A percentile compares a stretch with the other conserved stretches of the same genome.
Conservation (phyloP, 2,888 invertebrate species). For the Drosophila tripunctata region DNA sequence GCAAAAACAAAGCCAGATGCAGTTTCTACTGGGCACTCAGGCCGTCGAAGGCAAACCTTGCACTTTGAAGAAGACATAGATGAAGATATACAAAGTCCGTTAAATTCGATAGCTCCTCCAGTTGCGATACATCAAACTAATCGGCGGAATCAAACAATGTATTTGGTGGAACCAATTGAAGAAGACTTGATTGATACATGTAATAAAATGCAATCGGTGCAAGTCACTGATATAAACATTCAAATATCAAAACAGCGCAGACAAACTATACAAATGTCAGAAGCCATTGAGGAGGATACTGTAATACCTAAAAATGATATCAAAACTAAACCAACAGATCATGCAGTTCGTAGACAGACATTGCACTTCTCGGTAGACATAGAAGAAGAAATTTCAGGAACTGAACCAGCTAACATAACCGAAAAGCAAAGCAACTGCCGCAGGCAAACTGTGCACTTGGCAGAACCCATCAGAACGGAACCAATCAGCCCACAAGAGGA, state of each 20-base stretch:
- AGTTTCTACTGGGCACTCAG: background rate
- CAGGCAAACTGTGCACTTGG: slow-evolving; percentile 10
- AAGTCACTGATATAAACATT: background rate
- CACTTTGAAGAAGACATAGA: slow-evolving; percentile 1
- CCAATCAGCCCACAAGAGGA: background rate
- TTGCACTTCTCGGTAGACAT: background rate
- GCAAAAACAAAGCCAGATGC: background rate
- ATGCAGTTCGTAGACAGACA: background rate
- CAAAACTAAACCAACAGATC: background rate
- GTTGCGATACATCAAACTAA: background rate
- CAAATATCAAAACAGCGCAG: background rate
- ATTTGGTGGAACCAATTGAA: slow-evolving; percentile 23
- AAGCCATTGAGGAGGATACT: slow-evolving; percentile 8
- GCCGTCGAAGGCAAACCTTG: slow-evolving; percentile 2
- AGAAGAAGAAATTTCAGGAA: background rate
- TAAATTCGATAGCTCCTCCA: too few relatives aligned
- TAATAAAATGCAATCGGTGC: background rate
- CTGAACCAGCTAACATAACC: background rate
- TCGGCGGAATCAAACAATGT: slow-evolving; percentile 1
- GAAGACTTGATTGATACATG: slow-evolving; percentile 10
- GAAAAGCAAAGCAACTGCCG: background rate
- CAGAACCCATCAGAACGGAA: slow-evolving; percentile 30
- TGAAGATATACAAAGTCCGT: background rate
- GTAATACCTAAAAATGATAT: background rate
- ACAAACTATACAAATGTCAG: slow-evolving; percentile 1